Percentiles rank a stretch among this genome's conserved stretches.
These are phyloP conservation scores for Trimorus sp. DNA, from an alignment of 2,888 invertebrate species.

Conservation along the genomic window DNA sequence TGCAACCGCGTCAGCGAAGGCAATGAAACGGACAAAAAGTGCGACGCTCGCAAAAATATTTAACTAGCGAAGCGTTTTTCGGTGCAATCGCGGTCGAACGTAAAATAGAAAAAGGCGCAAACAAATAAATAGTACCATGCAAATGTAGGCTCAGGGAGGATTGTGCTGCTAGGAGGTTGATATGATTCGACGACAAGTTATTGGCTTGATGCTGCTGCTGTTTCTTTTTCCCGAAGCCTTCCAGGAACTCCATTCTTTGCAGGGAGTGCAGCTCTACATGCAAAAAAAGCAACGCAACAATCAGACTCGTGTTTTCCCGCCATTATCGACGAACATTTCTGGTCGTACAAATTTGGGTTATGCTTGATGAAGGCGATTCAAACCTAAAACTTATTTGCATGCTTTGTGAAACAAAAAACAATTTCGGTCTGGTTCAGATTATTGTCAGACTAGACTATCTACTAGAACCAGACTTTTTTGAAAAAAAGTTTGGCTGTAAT, in stretches of 20 bases:
- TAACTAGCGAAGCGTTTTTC: background rate
- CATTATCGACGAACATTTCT: background rate
- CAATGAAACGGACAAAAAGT: background rate
- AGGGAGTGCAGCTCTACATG: constrained; percentile 77
- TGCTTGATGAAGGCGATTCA: too few species aligned
- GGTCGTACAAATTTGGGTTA: background rate
- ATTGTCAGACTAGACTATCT: too few species aligned
- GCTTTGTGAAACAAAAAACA: background rate
- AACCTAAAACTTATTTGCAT: too few species aligned
- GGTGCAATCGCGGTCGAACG: constrained; percentile 26
- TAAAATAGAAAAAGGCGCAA: constrained; percentile 51
- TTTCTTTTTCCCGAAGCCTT: constrained; percentile 80
- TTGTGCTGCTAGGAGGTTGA: constrained; percentile 79
- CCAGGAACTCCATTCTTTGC: constrained; percentile 81
- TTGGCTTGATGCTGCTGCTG: constrained; percentile 73
- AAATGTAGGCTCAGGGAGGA: constrained; percentile 79
- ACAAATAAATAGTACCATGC: constrained; percentile 76
- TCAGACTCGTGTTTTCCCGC: constrained; percentile 33
- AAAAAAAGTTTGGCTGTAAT: too few species aligned
- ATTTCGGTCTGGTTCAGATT: background rate
- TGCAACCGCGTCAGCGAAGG: constrained; percentile 31
- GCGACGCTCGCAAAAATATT: constrained; percentile 21
- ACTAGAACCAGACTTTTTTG: too few species aligned
- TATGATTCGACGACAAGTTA: constrained; percentile 75
- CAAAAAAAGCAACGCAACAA: constrained; percentile 68